Base-by-base conservation (phyloP, 1,140 invertebrate species). In the Lordiphosa clarofinis region DNA sequence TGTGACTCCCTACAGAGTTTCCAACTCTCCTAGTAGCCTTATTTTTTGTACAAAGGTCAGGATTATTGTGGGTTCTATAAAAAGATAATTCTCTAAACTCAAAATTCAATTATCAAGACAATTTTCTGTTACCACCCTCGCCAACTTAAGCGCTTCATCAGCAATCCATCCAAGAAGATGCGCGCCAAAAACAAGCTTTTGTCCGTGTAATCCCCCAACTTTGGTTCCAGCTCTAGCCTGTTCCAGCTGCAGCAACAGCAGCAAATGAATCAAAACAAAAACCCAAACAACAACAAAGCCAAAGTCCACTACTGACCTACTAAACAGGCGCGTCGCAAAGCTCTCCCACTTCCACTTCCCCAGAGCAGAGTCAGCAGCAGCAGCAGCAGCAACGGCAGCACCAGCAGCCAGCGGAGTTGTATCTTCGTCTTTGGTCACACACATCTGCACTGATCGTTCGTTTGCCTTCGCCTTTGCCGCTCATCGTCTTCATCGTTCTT, bases 241-340 rank as follows among this genome's bases (percentile, higher is more conserved):
- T 49, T 47, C 36, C 58, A 38, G 3, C 19, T 33, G 43, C 66
- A 59, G 12, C 61, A 67, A 44, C 61, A 42, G 42, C 54, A 58
- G 46, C 67, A 84, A 56, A 73, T 73, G 68, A 73, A 64, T 71
- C 67, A 71, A 73, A 73, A 73, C 60, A 71, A 71, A 58, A 71
- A 62, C 42, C 59, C 46, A 40, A 66, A 60, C 61, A 61, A 57
- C 79, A 84, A 78, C 58, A 71, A 70, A 56, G 42, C 43, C 59
- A 46, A 69, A 68, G 71, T 73, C 84, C 84, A 87, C 84, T 81
- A 87, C 84, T 87, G 84, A 87, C 84, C 84, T 86, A 87, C 84
- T 87, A 87, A 87, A 60, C 64, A 61, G 64, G 36, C 71, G 57
- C 59, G 59, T 62, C 59, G 55, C 76, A 43, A 44, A 61, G 50